Evolutionary conservation across 2,113 vertebrate genomes (phyloP).

Genomic region (Clarias magur): DNA sequence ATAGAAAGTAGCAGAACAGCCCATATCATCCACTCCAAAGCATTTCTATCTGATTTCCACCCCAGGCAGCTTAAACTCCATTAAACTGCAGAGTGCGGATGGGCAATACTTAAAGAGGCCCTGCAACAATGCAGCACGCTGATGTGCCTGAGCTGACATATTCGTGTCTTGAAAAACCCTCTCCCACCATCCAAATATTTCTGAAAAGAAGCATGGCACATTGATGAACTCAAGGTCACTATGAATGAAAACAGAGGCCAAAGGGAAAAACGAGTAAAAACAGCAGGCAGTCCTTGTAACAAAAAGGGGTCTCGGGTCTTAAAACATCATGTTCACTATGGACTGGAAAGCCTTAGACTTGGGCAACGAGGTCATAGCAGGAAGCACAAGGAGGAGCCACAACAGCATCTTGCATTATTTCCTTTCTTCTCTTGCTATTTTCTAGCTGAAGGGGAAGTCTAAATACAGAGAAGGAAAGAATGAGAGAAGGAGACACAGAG

Average conservation of each 20-base stretch:
- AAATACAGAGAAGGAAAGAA: slow-evolving; percentile 49
- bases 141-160: slow-evolving; percentile 30
- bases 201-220: slow-evolving; percentile 6
- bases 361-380: slow-evolving; percentile 51
- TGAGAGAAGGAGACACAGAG: slow-evolving; percentile 44
- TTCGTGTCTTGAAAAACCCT: slow-evolving; percentile 50
- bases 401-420: slow-evolving; percentile 58
- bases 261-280: slow-evolving; percentile 14
- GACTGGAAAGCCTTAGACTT: not conserved
- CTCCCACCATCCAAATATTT: slow-evolving; percentile 44
- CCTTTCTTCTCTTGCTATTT: slow-evolving; percentile 49
- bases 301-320: slow-evolving; percentile 51
- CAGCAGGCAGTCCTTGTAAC: slow-evolving; percentile 23
- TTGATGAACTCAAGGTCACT: slow-evolving; percentile 45
- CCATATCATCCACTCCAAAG: not conserved
- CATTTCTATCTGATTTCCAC: not conserved
- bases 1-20: not conserved
- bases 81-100: slow-evolving; percentile 10
- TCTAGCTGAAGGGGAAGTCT: slow-evolving; percentile 54
- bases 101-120: not conserved
- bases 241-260: slow-evolving; percentile 24
- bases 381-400: slow-evolving; percentile 55
- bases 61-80: slow-evolving; percentile 22
- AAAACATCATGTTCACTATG: slow-evolving; percentile 51
- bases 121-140: slow-evolving; percentile 24